Percentiles rank a stretch among this genome's conserved stretches.
Conservation (phyloP, 2,888 invertebrate genomes). For the Seira sanloemensis region DNA sequence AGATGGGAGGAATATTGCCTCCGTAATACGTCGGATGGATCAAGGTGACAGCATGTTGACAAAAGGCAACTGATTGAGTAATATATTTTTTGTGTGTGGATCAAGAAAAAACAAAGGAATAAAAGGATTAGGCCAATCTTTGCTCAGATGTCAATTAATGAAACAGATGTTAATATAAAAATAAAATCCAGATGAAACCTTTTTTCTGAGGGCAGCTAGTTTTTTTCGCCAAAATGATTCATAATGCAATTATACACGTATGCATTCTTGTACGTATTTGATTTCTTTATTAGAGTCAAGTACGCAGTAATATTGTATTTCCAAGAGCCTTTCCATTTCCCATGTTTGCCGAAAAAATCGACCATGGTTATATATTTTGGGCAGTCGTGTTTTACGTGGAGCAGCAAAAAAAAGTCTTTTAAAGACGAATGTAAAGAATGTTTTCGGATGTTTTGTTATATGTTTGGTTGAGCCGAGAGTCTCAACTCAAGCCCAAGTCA, state of each 20-base stretch:
- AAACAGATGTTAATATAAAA: constrained; percentile 39
- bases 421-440: neutral
- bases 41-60: constrained; percentile 60
- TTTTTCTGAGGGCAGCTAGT: neutral
- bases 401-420: too few relatives aligned
- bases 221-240: too few relatives aligned
- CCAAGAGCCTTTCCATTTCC: too few relatives aligned
- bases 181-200: neutral
- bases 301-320: too few relatives aligned
- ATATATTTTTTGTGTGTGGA: constrained; percentile 8
- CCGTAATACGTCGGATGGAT: constrained; percentile 42
- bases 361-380: too few relatives aligned
- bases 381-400: too few relatives aligned
- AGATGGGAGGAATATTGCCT: constrained; percentile 30
- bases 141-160: constrained; percentile 60
- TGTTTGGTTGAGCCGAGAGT: neutral
- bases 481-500: constrained; percentile 19
- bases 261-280: too few relatives aligned
- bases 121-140: constrained; percentile 27
- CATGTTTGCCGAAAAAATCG: too few relatives aligned
- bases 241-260: too few relatives aligned
- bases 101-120: constrained; percentile 49
- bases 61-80: constrained; percentile 45
- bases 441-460: neutral
- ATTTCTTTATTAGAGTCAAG: too few relatives aligned